These are phyloP conservation scores for Sebastes dallii DNA, from an alignment of 2,797 vertebrate species.

Conservation along the genomic window DNA sequence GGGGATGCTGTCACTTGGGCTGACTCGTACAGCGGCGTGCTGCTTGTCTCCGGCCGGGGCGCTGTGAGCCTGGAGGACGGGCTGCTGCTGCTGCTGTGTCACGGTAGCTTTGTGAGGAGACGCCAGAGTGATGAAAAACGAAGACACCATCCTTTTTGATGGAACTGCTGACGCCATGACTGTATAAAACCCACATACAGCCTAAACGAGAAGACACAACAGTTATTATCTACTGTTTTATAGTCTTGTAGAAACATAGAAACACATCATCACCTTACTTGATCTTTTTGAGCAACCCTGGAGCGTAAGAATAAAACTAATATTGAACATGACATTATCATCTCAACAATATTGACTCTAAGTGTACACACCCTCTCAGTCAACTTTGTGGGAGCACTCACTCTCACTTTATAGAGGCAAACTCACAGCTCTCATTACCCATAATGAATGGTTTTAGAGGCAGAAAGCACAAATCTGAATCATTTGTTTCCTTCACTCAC, in stretches of 20 bases:
- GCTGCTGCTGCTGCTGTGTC: slow-evolving; percentile 68
- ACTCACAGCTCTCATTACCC: slow-evolving; percentile 45
- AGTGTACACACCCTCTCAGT: slow-evolving; percentile 23
- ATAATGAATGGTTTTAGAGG: slow-evolving; percentile 55
- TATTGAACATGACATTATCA: neutral
- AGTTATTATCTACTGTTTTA: neutral
- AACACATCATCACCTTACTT: neutral
- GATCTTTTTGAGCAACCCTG: neutral
- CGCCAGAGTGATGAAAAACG: slow-evolving; percentile 91
- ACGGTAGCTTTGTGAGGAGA: slow-evolving; percentile 82
- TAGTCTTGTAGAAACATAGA: neutral
- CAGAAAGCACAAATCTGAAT: slow-evolving; percentile 48
- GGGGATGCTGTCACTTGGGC: slow-evolving; percentile 40
- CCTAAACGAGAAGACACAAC: slow-evolving; percentile 26
- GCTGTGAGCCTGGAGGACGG: slow-evolving; percentile 63
- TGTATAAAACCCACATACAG: slow-evolving; percentile 25
- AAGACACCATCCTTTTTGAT: slow-evolving; percentile 89
- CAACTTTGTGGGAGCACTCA: slow-evolving; percentile 20
- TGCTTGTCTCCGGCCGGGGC: slow-evolving; percentile 46
- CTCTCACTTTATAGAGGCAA: slow-evolving; percentile 35
- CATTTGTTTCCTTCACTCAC: slow-evolving; percentile 33
- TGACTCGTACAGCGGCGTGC: slow-evolving; percentile 15
- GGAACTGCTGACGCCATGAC: slow-evolving; percentile 79
- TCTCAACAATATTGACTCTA: neutral
- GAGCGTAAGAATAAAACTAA: neutral